These are phyloP conservation scores for Alosa sapidissima DNA, from an alignment of 2,797 vertebrate genomes.

Conservation along the genomic window DNA sequence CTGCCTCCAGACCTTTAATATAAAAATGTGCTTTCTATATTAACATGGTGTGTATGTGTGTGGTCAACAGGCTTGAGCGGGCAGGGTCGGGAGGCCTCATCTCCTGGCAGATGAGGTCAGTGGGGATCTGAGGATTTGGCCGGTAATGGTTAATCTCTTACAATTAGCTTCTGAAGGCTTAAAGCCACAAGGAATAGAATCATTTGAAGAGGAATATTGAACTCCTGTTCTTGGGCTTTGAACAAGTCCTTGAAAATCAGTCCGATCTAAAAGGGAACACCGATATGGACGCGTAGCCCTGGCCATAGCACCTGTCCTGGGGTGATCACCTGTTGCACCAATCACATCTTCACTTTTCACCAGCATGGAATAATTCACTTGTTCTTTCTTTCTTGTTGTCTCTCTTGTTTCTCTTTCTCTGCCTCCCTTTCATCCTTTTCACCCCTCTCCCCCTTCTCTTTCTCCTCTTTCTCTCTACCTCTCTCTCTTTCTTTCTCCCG, in stretches of 20 bases:
- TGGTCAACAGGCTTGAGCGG: not conserved
- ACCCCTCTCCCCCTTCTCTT: too few species aligned
- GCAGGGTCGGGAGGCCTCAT: not conserved
- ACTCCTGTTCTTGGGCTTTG: not conserved
- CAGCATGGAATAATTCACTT: not conserved
- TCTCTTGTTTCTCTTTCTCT: not conserved
- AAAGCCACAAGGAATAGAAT: not conserved
- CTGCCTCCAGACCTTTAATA: not conserved
- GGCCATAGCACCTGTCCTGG: not conserved
- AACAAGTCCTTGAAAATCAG: too few species aligned
- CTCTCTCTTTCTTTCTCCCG: slow-evolving; percentile 6
- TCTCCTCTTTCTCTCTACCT: not conserved
- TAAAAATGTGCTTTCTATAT: not conserved
- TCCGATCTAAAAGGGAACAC: not conserved
- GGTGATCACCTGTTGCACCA: not conserved
- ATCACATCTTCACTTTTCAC: not conserved
- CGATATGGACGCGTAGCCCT: not conserved
- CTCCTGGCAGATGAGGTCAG: not conserved
- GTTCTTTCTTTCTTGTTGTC: slow-evolving; percentile 24
- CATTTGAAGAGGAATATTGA: not conserved
- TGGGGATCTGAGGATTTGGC: not conserved
- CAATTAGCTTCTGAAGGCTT: not conserved
- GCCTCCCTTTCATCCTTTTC: not conserved
- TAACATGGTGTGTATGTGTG: not conserved
- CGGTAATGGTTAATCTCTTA: not conserved